Evolutionary conservation across 2,113 vertebrate species (phyloP).

Genomic region (Hipposideros armiger): DNA sequence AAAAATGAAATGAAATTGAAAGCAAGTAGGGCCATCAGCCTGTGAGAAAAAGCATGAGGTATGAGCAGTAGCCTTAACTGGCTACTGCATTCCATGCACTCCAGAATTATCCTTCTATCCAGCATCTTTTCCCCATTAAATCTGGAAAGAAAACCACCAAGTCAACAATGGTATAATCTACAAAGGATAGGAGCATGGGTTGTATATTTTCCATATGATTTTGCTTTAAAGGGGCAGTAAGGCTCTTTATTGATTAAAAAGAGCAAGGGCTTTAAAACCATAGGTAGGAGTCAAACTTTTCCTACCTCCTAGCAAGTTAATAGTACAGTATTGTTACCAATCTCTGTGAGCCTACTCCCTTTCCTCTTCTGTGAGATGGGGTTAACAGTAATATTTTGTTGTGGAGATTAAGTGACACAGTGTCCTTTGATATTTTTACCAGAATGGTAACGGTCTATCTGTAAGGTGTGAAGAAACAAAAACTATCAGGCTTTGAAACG

Average conservation of each 20-base stretch:
- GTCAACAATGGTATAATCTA: background rate
- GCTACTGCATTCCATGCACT: background rate
- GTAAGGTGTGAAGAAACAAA: too few species aligned
- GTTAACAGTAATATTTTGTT: background rate
- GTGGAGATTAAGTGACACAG: background rate
- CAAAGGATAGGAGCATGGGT: background rate
- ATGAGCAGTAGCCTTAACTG: background rate
- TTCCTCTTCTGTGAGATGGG: background rate
- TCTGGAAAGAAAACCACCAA: background rate
- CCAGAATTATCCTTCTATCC: background rate
- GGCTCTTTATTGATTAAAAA: background rate
- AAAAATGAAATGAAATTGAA: background rate
- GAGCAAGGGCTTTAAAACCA: background rate
- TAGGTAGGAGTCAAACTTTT: background rate
- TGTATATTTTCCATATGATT: background rate
- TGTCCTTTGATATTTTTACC: background rate
- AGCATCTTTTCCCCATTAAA: background rate
- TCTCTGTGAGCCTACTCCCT: background rate
- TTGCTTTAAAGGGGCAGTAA: background rate
- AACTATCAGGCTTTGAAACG: background rate
- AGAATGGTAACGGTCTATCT: background rate
- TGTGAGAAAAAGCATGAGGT: background rate
- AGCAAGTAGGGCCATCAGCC: background rate
- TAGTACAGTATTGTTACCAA: background rate
- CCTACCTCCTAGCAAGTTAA: background rate